Base-by-base conservation (phyloP, 2,797 vertebrate species). In the Remorina albescens region DNA sequence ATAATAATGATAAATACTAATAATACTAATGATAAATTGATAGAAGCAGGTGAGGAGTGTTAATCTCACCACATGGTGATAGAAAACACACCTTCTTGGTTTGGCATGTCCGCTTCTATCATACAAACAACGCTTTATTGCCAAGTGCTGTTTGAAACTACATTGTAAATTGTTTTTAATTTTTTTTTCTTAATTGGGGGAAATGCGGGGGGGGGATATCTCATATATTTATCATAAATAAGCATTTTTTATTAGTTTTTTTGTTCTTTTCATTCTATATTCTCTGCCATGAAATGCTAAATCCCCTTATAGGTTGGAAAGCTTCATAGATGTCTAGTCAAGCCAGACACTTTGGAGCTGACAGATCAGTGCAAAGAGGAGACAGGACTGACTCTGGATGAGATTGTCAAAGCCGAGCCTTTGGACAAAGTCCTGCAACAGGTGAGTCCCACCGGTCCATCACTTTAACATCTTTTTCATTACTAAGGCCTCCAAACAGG, bases 361-460 rank as follows among this genome's bases (percentile, higher is more conserved):
- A 96, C 96, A 25, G 96, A 98, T 1, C 93, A 96, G 83, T 96
- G 96, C 79, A 95, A 95, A 1, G 96, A 98, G 80, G 96, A 96
- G 67, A 98, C 95, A 0, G 96, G 95, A 2, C 88, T 98, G 90
- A 95, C 88, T 16, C 67, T 95, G 49, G 97, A 98, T 37, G 96
- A 97, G 50, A 2, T 99, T 73, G 58, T 93, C 77, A 93, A 95
- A 80, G 97, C 97, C 2, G 96, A 98, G 67, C 95, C 96, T 0
- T 92, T 99, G 92, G 98, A 99, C 84, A 94, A 95, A 71, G 95
- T 95, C 64, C 92, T 99, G 77, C 96, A 96, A 41, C 96, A 99
- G 97, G 98, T 99, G 94, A 97, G 94, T 67, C 41, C 37, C 7
- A 11, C 67, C 2, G 21, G 16, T n/a, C 9, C 6, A n/a, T 62